Evolutionary conservation across 2,113 vertebrate species (phyloP).

Genomic region (Cebus imitator): DNA sequence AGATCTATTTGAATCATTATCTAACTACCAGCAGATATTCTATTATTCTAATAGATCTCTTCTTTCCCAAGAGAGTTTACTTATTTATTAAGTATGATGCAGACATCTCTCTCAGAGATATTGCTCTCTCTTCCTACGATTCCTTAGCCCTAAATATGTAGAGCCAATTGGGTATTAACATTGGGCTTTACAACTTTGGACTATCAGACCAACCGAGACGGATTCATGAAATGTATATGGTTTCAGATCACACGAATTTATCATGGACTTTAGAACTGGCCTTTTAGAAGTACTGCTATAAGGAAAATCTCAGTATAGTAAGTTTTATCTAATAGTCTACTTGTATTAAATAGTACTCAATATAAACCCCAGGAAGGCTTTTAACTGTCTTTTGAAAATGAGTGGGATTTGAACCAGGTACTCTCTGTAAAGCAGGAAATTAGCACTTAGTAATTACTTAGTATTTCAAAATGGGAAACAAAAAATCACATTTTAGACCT

Average conservation of each 20-base stretch:
- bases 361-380: neutral
- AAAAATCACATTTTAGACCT: no score
- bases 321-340: neutral
- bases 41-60: neutral
- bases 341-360: conserved; percentile 18
- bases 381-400: neutral
- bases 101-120: neutral
- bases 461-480: neutral
- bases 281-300: neutral
- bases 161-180: neutral
- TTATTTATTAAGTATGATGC: neutral
- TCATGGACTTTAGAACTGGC: neutral
- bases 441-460: neutral
- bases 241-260: neutral
- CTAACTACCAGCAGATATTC: neutral
- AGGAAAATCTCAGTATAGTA: neutral
- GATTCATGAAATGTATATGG: neutral
- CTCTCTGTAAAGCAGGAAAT: neutral
- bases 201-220: neutral
- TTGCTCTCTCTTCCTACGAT: neutral
- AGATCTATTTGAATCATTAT: neutral
- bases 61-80: neutral
- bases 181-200: neutral
- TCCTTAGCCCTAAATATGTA: neutral
- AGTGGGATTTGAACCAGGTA: neutral